These are phyloP conservation scores for Apotomis turbidana DNA, from an alignment of 2,888 invertebrate genomes.

Conservation along the genomic window DNA sequence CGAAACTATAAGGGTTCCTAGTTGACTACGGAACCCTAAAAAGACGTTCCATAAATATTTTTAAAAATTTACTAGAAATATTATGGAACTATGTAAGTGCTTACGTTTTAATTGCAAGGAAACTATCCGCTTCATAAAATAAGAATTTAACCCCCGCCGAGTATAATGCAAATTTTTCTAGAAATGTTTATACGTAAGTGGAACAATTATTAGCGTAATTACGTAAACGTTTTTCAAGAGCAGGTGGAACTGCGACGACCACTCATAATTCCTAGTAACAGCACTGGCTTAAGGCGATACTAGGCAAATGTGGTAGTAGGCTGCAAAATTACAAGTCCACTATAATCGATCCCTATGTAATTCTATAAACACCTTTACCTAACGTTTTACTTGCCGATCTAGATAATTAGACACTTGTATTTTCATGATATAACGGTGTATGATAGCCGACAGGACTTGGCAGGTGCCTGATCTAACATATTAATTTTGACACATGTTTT, in stretches of 20 bases:
- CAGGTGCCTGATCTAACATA: slow-evolving; percentile 32
- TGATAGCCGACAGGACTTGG: slow-evolving; percentile 17
- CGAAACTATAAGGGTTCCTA: too few relatives aligned
- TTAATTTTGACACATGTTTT: slow-evolving; percentile 11
- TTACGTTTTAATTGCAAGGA: slow-evolving; percentile 24
- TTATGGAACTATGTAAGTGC: slow-evolving; percentile 4
- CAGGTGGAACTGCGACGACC: slow-evolving; percentile 74
- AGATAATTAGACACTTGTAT: slow-evolving; percentile 39
- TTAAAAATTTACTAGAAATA: background rate
- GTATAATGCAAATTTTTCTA: slow-evolving; percentile 47
- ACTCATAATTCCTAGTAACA: slow-evolving; percentile 79
- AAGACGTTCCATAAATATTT: background rate
- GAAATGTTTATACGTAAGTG: slow-evolving; percentile 54
- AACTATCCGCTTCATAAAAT: slow-evolving; percentile 22
- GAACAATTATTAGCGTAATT: slow-evolving; percentile 76
- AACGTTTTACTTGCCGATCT: slow-evolving; percentile 58
- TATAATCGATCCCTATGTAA: slow-evolving; percentile 72
- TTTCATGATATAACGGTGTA: slow-evolving; percentile 35
- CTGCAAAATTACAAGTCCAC: slow-evolving; percentile 74
- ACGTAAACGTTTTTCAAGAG: slow-evolving; percentile 74
- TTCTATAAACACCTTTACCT: slow-evolving; percentile 71
- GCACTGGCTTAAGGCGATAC: slow-evolving; percentile 75
- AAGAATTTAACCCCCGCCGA: slow-evolving; percentile 37
- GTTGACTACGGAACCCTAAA: too few relatives aligned
- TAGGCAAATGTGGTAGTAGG: slow-evolving; percentile 75